phyloP scores from a whole-genome alignment of 2,888 invertebrate species.

The Brachypterus glaber region DNA sequence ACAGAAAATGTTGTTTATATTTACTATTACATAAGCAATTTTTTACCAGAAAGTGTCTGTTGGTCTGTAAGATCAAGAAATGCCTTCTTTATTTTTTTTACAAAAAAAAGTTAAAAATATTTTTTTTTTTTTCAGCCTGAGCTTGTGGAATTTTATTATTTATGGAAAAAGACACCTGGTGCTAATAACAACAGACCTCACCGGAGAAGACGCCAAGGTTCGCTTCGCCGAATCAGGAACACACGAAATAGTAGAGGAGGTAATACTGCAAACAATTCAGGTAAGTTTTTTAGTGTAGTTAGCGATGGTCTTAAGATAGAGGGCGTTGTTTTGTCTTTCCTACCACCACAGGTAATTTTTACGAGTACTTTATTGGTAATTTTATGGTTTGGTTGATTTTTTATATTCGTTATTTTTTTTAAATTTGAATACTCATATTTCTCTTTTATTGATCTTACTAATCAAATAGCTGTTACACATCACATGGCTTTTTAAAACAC shows the following conservation, averaged over 20 bases:
- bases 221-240: slow-evolving; percentile 77
- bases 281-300: slow-evolving; percentile 24
- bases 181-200: slow-evolving; percentile 95
- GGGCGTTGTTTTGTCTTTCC: too few relatives aligned
- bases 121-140: slow-evolving; percentile 56
- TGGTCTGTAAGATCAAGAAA: background rate
- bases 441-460: too few relatives aligned
- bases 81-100: background rate
- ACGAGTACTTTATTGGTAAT: too few relatives aligned
- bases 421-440: too few relatives aligned
- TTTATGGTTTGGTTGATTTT: too few relatives aligned
- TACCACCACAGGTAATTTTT: too few relatives aligned
- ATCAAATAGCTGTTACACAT: too few relatives aligned
- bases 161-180: slow-evolving; percentile 99
- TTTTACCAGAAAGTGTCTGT: background rate
- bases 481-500: too few relatives aligned
- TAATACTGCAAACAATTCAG: slow-evolving; percentile 45
- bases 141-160: slow-evolving; percentile 95
- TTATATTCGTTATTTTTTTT: too few relatives aligned
- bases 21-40: too few relatives aligned
- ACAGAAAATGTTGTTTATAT: slow-evolving; percentile 1
- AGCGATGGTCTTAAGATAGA: slow-evolving; percentile 27
- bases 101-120: slow-evolving; percentile 1
- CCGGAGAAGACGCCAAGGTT: slow-evolving; percentile 77
- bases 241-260: slow-evolving; percentile 79